Evolutionary conservation across 2,113 vertebrate genomes (phyloP).

Genomic region (Sebastes schlegelii): DNA sequence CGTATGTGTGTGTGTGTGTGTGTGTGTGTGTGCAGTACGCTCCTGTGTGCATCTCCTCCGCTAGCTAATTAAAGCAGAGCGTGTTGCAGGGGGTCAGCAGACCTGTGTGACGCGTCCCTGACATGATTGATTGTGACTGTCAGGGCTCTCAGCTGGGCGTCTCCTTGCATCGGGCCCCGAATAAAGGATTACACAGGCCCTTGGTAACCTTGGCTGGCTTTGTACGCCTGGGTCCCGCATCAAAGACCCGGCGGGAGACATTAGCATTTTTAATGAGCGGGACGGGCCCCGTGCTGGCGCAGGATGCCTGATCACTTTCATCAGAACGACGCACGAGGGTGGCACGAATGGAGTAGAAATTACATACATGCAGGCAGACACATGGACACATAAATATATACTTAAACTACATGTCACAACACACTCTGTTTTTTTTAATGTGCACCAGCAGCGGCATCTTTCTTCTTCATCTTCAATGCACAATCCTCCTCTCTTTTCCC

Average conservation of each 20-base stretch:
- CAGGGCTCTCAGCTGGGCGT: conserved; percentile 77
- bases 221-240: conserved; percentile 79
- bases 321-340: conserved; percentile 45
- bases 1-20: conserved; percentile 30
- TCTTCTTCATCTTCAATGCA: not conserved
- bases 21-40: not conserved
- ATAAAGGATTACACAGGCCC: conserved; percentile 82
- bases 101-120: conserved; percentile 63
- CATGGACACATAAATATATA: not conserved
- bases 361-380: conserved; percentile 19
- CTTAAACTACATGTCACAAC: not conserved
- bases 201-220: conserved; percentile 82
- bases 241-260: conserved; percentile 81
- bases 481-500: not conserved
- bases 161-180: conserved; percentile 49
- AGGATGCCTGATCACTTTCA: conserved; percentile 77
- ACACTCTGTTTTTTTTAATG: not conserved
- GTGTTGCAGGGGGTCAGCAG: conserved; percentile 57
- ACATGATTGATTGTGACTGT: conserved; percentile 83
- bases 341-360: conserved; percentile 26
- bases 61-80: conserved; percentile 78
- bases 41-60: conserved; percentile 11
- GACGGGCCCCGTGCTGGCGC: conserved; percentile 70
- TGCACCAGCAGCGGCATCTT: not conserved
- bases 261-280: conserved; percentile 86